A percentile compares a stretch with the other conserved stretches of the same genome.
Evolutionary conservation across 2,797 vertebrate species (phyloP).

Genomic region (Clarias fuscus): DNA sequence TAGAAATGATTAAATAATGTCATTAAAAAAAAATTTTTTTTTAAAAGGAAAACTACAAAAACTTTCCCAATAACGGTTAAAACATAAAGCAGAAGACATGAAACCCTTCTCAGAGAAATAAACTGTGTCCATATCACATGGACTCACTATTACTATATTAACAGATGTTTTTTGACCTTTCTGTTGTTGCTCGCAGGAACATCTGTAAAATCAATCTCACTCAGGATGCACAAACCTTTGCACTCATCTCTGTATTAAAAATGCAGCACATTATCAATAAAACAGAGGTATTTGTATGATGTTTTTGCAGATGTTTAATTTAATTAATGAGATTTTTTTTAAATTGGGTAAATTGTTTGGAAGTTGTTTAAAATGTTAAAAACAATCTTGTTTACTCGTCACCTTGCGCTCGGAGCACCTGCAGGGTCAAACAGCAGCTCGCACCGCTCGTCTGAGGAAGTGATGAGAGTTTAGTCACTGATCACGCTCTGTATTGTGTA

Average conservation of each 20-base stretch:
- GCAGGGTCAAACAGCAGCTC: conserved; percentile 46
- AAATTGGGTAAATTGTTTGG: background rate
- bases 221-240: background rate
- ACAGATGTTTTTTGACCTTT: background rate
- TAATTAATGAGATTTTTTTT: background rate
- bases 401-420: conserved; percentile 36
- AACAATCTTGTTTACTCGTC: conserved; percentile 56
- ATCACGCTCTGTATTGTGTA: conserved; percentile 35
- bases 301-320: conserved; percentile 24
- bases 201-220: background rate
- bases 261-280: background rate
- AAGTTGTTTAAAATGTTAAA: background rate
- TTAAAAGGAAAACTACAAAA: background rate
- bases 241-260: background rate
- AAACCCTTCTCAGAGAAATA: background rate
- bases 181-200: background rate
- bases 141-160: background rate
- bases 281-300: background rate
- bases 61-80: background rate
- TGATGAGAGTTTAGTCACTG: conserved; percentile 47
- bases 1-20: background rate
- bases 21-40: background rate
- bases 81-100: background rate
- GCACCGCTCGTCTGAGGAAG: conserved; percentile 53
- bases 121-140: background rate